Evolutionary conservation across 2,797 vertebrate genomes (phyloP), one percentile per base, ranked within the genome.

Genomic region (Acanthornis magna): DNA sequence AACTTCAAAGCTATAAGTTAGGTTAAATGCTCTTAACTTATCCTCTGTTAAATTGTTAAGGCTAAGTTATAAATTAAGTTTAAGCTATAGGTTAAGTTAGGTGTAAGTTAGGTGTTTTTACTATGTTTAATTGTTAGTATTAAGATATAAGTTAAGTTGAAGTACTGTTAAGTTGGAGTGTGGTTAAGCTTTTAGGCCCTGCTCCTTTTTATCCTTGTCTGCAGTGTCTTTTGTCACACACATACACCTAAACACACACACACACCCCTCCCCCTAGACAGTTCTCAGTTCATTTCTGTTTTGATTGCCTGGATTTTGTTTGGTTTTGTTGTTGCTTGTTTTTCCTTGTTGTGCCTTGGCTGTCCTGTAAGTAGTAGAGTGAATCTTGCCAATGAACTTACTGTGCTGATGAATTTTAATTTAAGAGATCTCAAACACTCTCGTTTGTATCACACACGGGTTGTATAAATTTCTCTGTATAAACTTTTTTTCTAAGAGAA

Each of bases 401-500:
- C 43, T 3, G 1, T 40, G 34, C 3, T 0, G 0, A 54, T 54
- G 30, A 48, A 18, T 54, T 75, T 61, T 38, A 38, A 38, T 38
- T 40, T 7, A 47, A 40, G 29, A 25, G 16, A 61, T 47, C 29
- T 48, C 30, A 68, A 68, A 40, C 72, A 47, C 17, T 62, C 34
- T 34, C 0, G 0, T 62, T 55, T 0, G 0, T 62, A 62, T 42
- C 57, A 54, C 7, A 70, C 13, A 40, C 12, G 10, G 40, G 57
- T 7, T 72, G 34, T 36, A 32, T 54, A 89, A 79, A 89, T 54
- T 20, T 7, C 5, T 91, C 51, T 76, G 65, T 13, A 48, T 54
- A 34, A 18, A 11, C 1, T 11, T 8, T 40, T 61, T 34, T 42
- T 47, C 81, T 78, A 94, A 50, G n/a, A 53, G 34, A 79, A 86